These are phyloP conservation scores for Pitta sordida DNA, from an alignment of 2,113 vertebrate species.

Conservation along the genomic window DNA sequence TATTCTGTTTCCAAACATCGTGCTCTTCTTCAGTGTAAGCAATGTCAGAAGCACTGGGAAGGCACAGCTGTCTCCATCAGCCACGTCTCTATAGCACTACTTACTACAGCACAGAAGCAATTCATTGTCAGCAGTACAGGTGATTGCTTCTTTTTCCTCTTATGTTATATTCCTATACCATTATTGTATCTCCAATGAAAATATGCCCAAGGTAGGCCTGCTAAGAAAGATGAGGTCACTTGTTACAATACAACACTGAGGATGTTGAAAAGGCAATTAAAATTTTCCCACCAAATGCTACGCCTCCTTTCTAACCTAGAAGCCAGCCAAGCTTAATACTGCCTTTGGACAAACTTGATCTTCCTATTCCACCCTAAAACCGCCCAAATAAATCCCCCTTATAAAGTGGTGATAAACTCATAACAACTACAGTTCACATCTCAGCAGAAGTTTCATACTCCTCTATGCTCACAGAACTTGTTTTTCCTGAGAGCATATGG, in stretches of 20 bases:
- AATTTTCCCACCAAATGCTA: neutral
- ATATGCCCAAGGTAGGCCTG: neutral
- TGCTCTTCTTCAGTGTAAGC: neutral
- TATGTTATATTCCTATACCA: neutral
- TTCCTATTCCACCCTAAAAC: neutral
- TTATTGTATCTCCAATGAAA: neutral
- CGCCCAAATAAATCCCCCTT: neutral
- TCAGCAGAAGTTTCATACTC: neutral
- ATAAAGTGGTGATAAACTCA: neutral
- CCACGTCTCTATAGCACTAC: neutral
- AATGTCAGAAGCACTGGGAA: neutral
- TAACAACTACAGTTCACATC: neutral
- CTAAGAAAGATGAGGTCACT: neutral
- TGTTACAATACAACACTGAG: neutral
- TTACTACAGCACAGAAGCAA: neutral
- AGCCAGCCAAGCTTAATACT: neutral
- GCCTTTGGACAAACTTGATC: neutral
- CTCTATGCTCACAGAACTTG: neutral
- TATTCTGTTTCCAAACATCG: neutral
- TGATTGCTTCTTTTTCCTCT: neutral
- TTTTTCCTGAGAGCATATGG: neutral
- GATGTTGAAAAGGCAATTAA: neutral
- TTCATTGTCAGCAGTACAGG: neutral
- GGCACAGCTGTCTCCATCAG: neutral
- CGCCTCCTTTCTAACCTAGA: neutral